These are phyloP conservation scores for Thalassarche chlororhynchos DNA, from an alignment of 2,113 vertebrate genomes.

Conservation along the genomic window DNA sequence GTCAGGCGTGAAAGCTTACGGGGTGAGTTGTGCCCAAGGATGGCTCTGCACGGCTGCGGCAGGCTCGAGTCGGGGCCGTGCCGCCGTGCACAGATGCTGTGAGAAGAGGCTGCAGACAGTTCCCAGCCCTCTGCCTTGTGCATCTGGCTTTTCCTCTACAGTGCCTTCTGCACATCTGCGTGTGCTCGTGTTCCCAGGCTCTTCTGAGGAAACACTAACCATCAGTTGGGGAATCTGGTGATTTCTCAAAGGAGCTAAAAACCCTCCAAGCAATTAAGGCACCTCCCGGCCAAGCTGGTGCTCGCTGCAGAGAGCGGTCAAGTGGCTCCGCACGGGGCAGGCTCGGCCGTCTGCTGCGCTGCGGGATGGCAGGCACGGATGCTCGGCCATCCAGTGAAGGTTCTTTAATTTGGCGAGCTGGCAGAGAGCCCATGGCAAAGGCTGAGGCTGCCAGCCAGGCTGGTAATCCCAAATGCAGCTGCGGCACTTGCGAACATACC, in stretches of 20 bases:
- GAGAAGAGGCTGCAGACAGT: background rate
- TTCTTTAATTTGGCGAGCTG: background rate
- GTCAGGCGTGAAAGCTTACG: rapidly evolving
- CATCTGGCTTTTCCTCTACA: too few relatives aligned
- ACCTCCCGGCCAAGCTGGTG: background rate
- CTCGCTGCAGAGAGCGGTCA: background rate
- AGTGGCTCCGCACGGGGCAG: background rate
- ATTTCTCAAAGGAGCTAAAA: background rate
- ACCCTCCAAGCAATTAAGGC: background rate
- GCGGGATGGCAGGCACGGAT: rapidly evolving
- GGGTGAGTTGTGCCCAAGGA: rapidly evolving
- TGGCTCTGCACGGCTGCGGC: background rate
- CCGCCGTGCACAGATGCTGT: rapidly evolving
- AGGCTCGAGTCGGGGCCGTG: background rate
- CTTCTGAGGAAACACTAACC: background rate
- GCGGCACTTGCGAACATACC: rapidly evolving
- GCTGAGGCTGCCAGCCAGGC: background rate
- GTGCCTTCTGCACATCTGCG: background rate
- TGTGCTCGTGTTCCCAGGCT: background rate
- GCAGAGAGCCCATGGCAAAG: rapidly evolving
- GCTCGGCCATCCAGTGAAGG: rapidly evolving
- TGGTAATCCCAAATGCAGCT: background rate
- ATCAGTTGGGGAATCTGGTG: rapidly evolving
- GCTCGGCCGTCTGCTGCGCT: background rate
- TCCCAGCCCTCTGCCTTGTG: background rate